phyloP scores from a whole-genome alignment of 2,888 invertebrate species.

The Orthonevra nobilis region DNA sequence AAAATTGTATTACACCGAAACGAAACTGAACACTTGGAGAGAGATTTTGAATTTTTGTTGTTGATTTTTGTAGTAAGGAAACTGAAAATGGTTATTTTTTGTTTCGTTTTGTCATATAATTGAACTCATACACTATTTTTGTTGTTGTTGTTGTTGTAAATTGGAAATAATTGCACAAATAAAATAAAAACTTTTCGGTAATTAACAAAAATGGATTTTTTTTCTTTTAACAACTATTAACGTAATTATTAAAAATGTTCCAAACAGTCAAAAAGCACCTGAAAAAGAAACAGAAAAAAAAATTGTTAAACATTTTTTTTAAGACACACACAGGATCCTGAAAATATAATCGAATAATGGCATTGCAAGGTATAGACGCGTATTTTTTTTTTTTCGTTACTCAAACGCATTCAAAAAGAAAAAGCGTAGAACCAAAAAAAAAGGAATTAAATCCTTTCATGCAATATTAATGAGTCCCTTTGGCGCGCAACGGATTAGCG shows the following conservation, averaged over 20 bases:
- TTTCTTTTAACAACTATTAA: slow-evolving; percentile 80
- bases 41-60: slow-evolving; percentile 68
- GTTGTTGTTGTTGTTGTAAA: slow-evolving; percentile 57
- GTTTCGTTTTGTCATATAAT: slow-evolving; percentile 40
- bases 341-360: slow-evolving; percentile 56
- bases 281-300: slow-evolving; percentile 70
- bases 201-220: slow-evolving; percentile 78
- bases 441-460: slow-evolving; percentile 53
- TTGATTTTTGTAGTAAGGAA: slow-evolving; percentile 64
- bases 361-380: slow-evolving; percentile 41
- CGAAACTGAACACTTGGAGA: slow-evolving; percentile 69
- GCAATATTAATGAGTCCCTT: slow-evolving; percentile 65
- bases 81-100: slow-evolving; percentile 38
- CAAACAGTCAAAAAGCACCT: slow-evolving; percentile 81
- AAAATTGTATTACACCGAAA: slow-evolving; percentile 69
- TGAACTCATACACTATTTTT: slow-evolving; percentile 63
- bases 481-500: slow-evolving; percentile 61
- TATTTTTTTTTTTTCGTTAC: too few relatives aligned
- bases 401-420: neutral
- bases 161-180: slow-evolving; percentile 69
- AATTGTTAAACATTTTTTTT: neutral
- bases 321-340: too few relatives aligned
- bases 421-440: too few relatives aligned
- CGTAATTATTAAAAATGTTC: slow-evolving; percentile 80
- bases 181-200: slow-evolving; percentile 75